Evolutionary conservation across 2,113 vertebrate species (phyloP).

Genomic region (Crocuta crocuta): DNA sequence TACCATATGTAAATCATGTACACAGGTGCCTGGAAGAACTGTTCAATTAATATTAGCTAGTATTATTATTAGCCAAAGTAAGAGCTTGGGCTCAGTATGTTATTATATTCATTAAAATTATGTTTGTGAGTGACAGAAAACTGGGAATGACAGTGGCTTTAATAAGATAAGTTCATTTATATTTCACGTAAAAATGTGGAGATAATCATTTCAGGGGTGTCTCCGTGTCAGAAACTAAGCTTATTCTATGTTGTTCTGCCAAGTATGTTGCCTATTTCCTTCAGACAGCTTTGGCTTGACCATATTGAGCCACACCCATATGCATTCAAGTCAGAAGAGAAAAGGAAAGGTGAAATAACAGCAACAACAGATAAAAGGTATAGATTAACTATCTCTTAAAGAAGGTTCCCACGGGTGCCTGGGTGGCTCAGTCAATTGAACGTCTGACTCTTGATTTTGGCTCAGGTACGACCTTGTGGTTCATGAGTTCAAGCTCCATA

Average conservation of each 20-base stretch:
- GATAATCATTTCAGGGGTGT: background rate
- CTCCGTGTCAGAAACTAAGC: background rate
- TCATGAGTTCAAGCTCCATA: too few species aligned
- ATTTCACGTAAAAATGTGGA: background rate
- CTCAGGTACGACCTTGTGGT: too few species aligned
- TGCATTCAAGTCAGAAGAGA: background rate
- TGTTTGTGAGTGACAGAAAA: background rate
- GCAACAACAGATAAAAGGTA: background rate
- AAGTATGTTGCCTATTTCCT: background rate
- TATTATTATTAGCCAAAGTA: background rate
- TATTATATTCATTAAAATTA: background rate
- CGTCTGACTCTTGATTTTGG: too few species aligned
- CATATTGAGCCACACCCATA: background rate
- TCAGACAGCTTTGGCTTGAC: background rate
- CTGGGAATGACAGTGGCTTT: background rate
- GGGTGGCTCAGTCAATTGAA: too few species aligned
- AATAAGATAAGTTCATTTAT: background rate
- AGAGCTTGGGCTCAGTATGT: background rate
- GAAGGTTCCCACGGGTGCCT: background rate
- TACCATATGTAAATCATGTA: background rate
- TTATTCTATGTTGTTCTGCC: background rate
- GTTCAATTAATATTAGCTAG: background rate
- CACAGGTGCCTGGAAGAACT: background rate
- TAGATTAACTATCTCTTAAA: background rate
- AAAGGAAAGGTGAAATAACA: background rate